A percentile compares a stretch with the other conserved stretches of the same genome.
These are phyloP conservation scores for Caenorhabditis becei DNA, from an alignment of 2,888 invertebrate genomes.

Conservation along the genomic window DNA sequence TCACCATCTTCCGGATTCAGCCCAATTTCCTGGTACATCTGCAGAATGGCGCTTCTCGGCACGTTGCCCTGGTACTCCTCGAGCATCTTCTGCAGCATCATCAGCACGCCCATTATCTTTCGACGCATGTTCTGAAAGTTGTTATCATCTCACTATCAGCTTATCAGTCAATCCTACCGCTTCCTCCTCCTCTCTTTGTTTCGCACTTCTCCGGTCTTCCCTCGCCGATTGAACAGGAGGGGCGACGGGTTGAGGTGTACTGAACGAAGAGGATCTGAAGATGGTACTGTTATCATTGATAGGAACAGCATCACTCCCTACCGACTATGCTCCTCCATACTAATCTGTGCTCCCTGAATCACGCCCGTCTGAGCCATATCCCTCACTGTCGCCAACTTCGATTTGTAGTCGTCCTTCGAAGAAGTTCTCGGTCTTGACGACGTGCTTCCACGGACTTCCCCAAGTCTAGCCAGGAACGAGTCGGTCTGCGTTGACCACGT, in stretches of 20 bases:
- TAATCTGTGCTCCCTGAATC: slow-evolving; percentile 14
- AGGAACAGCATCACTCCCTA: too few species aligned
- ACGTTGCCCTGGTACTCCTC: neutral
- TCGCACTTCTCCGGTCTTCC: neutral
- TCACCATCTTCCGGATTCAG: slow-evolving; percentile 25
- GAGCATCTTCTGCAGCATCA: slow-evolving; percentile 8
- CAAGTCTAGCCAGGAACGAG: slow-evolving; percentile 34
- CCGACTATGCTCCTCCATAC: too few species aligned
- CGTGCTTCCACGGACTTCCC: neutral
- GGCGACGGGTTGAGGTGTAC: neutral
- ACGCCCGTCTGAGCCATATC: slow-evolving; percentile 14
- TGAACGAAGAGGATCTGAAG: too few species aligned
- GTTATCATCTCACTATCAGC: too few species aligned
- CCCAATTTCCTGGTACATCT: slow-evolving; percentile 7
- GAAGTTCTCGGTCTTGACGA: neutral
- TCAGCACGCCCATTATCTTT: slow-evolving; percentile 8
- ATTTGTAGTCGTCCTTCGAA: neutral
- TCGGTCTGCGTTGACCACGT: slow-evolving; percentile 25
- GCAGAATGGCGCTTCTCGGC: neutral
- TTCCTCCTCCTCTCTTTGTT: neutral
- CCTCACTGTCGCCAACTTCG: slow-evolving; percentile 22
- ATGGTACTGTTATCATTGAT: too few species aligned
- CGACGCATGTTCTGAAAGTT: neutral
- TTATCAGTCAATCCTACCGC: too few species aligned
- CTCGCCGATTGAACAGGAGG: neutral